Evolutionary conservation across 2,888 invertebrate genomes (phyloP).

Genomic region (Drosophila pegasa): DNA sequence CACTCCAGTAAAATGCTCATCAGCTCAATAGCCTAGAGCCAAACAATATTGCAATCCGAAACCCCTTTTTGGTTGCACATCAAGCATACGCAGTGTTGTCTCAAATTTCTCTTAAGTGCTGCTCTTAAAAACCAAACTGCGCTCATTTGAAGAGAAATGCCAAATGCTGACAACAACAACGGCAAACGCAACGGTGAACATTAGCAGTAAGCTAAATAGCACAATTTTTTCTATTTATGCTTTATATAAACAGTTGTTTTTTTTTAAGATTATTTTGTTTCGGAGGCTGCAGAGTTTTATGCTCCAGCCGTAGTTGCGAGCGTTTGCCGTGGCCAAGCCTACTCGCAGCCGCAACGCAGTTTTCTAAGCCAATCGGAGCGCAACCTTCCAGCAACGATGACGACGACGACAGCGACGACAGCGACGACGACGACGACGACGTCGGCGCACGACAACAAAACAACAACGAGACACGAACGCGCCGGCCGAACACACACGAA

Average conservation of each 20-base stretch:
- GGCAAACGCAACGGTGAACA: slow-evolving; percentile 1
- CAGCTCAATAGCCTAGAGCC: background rate
- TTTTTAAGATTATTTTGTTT: slow-evolving; percentile 43
- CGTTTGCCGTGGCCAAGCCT: slow-evolving; percentile 77
- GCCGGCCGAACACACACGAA: slow-evolving; percentile 52
- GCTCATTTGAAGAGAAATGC: slow-evolving; percentile 34
- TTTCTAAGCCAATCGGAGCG: slow-evolving; percentile 84
- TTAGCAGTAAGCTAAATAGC: slow-evolving; percentile 6
- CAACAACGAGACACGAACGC: slow-evolving; percentile 62
- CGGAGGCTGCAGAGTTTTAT: slow-evolving; percentile 21
- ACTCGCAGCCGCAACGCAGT: slow-evolving; percentile 78
- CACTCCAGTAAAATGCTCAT: background rate
- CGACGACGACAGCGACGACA: slow-evolving; percentile 50
- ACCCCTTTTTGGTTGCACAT: slow-evolving; percentile 13
- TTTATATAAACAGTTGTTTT: slow-evolving; percentile 29
- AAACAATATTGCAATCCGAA: background rate
- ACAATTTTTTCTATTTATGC: slow-evolving; percentile 23
- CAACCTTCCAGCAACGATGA: slow-evolving; percentile 61
- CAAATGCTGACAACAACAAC: slow-evolving; percentile 8
- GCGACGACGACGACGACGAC: slow-evolving; percentile 56
- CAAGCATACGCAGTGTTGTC: slow-evolving; percentile 58
- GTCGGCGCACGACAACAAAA: slow-evolving; percentile 76
- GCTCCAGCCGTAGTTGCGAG: slow-evolving; percentile 13
- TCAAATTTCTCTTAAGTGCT: slow-evolving; percentile 30
- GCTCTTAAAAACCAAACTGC: slow-evolving; percentile 53